These are phyloP conservation scores for Linurgus olivaceus DNA, from an alignment of 2,797 vertebrate genomes.

Conservation along the genomic window DNA sequence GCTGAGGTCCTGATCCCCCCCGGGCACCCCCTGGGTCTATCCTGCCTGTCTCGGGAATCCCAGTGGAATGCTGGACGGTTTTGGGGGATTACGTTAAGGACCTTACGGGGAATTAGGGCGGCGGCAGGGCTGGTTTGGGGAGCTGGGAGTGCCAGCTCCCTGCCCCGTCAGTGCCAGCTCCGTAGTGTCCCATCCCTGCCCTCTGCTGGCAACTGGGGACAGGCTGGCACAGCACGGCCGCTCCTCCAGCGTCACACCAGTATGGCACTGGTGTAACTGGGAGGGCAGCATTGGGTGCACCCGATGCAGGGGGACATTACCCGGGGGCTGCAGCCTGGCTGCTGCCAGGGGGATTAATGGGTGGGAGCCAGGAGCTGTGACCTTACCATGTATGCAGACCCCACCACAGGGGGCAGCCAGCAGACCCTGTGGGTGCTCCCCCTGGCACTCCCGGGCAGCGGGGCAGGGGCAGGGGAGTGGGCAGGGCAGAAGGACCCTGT, in stretches of 20 bases:
- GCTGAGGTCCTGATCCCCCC: not conserved
- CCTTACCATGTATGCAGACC: rapidly evolving
- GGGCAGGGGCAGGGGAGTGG: not conserved
- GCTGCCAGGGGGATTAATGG: not conserved
- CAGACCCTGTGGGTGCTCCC: not conserved
- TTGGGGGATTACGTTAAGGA: not conserved
- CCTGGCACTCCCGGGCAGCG: rapidly evolving
- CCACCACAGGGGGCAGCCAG: rapidly evolving
- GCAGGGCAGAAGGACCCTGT: not conserved
- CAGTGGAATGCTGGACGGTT: not conserved
- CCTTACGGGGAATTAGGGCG: not conserved
- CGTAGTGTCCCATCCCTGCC: not conserved
- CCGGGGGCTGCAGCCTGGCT: not conserved
- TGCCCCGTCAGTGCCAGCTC: not conserved
- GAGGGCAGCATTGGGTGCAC: not conserved
- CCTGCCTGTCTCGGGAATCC: not conserved
- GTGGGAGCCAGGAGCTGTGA: not conserved
- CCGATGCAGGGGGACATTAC: rapidly evolving
- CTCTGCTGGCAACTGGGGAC: conserved; percentile 24
- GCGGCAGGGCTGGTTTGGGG: not conserved
- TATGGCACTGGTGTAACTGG: not conserved
- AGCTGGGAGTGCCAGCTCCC: not conserved
- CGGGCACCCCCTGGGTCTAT: not conserved
- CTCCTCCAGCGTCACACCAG: not conserved
- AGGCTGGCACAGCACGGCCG: not conserved